Percentiles rank a stretch among this genome's conserved stretches.
Evolutionary conservation across 2,888 invertebrate species (phyloP).

Genomic region (Zelleria hepariella): DNA sequence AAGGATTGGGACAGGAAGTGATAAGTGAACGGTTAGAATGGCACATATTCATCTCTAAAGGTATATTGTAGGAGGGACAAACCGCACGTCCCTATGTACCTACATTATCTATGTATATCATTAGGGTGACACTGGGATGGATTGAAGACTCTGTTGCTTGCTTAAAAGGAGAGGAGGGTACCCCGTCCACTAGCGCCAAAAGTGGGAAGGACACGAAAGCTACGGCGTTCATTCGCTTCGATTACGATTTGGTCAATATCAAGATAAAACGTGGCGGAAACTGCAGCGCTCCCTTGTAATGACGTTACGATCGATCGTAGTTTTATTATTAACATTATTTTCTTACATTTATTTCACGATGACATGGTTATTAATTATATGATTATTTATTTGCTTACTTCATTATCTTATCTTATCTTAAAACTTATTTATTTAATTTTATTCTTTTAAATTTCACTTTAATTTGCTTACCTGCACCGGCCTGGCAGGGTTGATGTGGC

Average conservation of each 20-base stretch:
- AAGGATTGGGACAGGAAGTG: background rate
- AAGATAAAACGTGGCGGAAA: too few species aligned
- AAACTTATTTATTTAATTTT: constrained; percentile 3
- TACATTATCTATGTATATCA: background rate
- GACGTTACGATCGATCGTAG: too few species aligned
- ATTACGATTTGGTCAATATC: too few species aligned
- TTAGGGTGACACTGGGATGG: background rate
- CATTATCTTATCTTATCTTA: constrained; percentile 7
- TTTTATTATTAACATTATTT: constrained; percentile 4
- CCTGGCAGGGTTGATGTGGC: background rate
- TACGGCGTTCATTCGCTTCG: too few species aligned
- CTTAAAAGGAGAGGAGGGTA: background rate
- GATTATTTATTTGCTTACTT: constrained; percentile 8
- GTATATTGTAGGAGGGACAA: background rate
- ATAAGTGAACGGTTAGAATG: background rate
- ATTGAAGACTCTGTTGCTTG: background rate
- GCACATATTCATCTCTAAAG: background rate
- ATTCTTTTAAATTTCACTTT: background rate
- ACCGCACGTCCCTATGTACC: background rate
- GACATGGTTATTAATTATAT: constrained; percentile 4
- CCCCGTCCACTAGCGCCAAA: too few species aligned
- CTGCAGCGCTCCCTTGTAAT: too few species aligned
- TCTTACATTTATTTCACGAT: constrained; percentile 8
- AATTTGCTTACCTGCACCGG: background rate
- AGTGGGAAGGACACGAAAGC: too few species aligned